These are phyloP conservation scores for Lochmaea capreae DNA, from an alignment of 2,888 invertebrate genomes.

Conservation along the genomic window DNA sequence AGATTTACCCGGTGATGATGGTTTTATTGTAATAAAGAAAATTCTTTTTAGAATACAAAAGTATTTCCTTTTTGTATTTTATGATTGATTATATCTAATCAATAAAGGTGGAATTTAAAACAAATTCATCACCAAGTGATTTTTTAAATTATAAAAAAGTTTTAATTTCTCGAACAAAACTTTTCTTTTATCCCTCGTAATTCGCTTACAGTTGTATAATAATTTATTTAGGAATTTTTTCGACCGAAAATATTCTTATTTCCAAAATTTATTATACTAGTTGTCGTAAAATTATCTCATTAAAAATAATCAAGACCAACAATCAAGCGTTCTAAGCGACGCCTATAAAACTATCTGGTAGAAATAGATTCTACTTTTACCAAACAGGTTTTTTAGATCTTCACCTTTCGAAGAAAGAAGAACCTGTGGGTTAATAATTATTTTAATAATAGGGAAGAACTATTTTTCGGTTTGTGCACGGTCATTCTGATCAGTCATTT, in stretches of 20 bases:
- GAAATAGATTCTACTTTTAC: conserved; percentile 3
- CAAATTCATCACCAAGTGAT: too few relatives aligned
- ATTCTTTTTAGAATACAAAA: too few relatives aligned
- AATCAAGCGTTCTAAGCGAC: conserved; percentile 7
- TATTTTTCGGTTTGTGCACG: conserved; percentile 42
- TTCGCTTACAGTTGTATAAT: neutral
- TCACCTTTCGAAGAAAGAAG: conserved; percentile 22
- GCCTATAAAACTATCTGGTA: conserved; percentile 14
- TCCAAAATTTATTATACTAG: conserved; percentile 10
- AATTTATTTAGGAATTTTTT: neutral
- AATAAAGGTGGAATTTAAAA: too few relatives aligned
- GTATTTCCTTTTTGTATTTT: too few relatives aligned
- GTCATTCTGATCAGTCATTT: conserved; percentile 45
- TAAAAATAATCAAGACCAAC: conserved; percentile 17
- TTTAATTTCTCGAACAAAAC: too few relatives aligned
- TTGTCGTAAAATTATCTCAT: conserved; percentile 20
- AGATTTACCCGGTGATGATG: too few relatives aligned
- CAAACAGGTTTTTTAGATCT: neutral
- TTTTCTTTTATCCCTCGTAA: too few relatives aligned
- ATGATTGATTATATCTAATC: too few relatives aligned
- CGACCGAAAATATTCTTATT: neutral
- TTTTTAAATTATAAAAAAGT: neutral
- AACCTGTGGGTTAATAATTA: conserved; percentile 50
- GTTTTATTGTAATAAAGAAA: too few relatives aligned
- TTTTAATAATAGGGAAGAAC: conserved; percentile 49